These are phyloP conservation scores for Crepidodera aurea DNA, from an alignment of 2,888 invertebrate species.

Conservation along the genomic window DNA sequence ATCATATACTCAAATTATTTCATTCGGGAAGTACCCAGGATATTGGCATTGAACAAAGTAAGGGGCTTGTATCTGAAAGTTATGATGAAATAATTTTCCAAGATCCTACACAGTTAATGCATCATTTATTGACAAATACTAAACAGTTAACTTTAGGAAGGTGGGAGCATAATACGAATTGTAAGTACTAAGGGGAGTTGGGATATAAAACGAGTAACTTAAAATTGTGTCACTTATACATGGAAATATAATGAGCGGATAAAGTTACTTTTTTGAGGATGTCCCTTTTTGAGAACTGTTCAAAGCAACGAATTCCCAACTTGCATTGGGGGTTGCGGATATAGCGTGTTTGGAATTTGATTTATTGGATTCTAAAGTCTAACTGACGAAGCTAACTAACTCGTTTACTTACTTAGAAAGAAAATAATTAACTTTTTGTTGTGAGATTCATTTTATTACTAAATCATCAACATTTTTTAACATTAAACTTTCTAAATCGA, in stretches of 20 bases:
- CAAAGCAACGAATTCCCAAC: too few relatives aligned
- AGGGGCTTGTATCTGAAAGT: constrained; percentile 86
- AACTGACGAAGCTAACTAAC: too few relatives aligned
- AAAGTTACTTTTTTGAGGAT: too few relatives aligned
- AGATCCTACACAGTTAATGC: constrained; percentile 90
- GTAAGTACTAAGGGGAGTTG: constrained; percentile 70
- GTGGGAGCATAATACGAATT: constrained; percentile 89
- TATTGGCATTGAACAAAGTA: constrained; percentile 72
- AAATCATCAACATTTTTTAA: neutral
- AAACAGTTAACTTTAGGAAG: constrained; percentile 76
- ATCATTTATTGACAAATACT: constrained; percentile 81
- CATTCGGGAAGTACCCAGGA: constrained; percentile 75
- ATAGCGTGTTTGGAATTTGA: too few relatives aligned
- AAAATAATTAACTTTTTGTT: too few relatives aligned
- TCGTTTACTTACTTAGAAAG: too few relatives aligned
- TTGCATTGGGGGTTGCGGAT: too few relatives aligned
- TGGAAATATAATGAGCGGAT: too few relatives aligned
- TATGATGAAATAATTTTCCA: constrained; percentile 97
- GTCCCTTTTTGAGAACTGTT: too few relatives aligned
- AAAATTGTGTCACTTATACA: too few relatives aligned
- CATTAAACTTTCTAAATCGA: neutral
- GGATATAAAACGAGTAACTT: too few relatives aligned
- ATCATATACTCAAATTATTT: constrained; percentile 94
- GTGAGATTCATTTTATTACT: neutral
- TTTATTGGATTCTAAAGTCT: too few relatives aligned